Percentiles rank a stretch among this genome's conserved stretches.
Conservation (phyloP, 2,888 invertebrate species). For the Cataglyphis livida region DNA sequence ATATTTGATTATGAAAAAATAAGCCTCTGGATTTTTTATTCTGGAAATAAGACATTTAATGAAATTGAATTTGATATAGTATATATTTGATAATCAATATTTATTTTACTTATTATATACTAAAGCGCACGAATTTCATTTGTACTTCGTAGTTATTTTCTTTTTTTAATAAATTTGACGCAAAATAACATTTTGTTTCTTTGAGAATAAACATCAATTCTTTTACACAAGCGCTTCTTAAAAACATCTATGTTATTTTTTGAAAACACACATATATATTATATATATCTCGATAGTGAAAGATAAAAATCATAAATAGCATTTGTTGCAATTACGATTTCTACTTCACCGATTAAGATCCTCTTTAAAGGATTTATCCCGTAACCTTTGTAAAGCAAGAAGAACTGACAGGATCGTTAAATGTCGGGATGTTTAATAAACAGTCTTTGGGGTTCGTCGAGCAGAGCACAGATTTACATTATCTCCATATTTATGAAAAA, state of each 20-base stretch:
- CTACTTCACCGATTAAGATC: slow-evolving; percentile 13
- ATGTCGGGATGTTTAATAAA: slow-evolving; percentile 34
- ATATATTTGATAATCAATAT: background rate
- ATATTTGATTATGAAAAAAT: background rate
- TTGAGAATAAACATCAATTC: background rate
- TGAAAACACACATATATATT: slow-evolving; percentile 17
- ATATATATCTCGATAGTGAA: background rate
- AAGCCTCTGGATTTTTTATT: background rate
- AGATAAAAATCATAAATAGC: slow-evolving; percentile 44
- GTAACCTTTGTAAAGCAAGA: slow-evolving; percentile 23
- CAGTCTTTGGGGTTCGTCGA: slow-evolving; percentile 21
- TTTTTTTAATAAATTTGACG: background rate
- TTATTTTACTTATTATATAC: slow-evolving; percentile 1
- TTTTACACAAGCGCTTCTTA: background rate
- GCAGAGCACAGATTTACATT: background rate
- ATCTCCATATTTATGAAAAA: slow-evolving; percentile 1
- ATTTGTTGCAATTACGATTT: slow-evolving; percentile 57
- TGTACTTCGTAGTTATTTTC: background rate
- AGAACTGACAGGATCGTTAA: slow-evolving; percentile 21
- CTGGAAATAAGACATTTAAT: background rate
- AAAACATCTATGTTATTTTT: background rate
- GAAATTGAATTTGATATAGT: background rate
- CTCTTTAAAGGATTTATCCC: slow-evolving; percentile 38
- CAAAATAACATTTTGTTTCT: background rate
- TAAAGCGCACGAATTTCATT: background rate